phyloP scores from a whole-genome alignment of 2,888 invertebrate genomes.

The Octonoba sinensis region DNA sequence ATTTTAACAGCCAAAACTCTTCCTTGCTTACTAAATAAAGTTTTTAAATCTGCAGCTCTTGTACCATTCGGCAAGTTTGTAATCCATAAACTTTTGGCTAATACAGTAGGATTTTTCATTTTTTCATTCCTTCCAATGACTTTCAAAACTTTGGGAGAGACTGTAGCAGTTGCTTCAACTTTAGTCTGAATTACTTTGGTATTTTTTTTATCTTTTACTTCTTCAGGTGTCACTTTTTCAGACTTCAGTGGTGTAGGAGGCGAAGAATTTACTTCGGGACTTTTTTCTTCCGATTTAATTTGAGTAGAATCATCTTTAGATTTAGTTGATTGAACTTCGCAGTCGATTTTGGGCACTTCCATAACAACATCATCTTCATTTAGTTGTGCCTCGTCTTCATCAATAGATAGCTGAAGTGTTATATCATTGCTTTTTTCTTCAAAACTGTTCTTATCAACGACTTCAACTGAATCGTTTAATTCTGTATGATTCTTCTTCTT shows the following conservation, averaged over 20 bases:
- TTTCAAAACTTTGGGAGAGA: constrained; percentile 35
- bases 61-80: constrained; percentile 92
- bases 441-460: not conserved
- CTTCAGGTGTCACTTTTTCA: not conserved
- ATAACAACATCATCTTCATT: constrained; percentile 51
- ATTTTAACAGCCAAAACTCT: constrained; percentile 88
- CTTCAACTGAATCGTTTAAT: constrained; percentile 11
- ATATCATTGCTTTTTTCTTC: constrained; percentile 24
- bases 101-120: constrained; percentile 12
- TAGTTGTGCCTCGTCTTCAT: constrained; percentile 52
- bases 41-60: constrained; percentile 94
- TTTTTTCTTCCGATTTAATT: constrained; percentile 9
- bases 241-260: not conserved
- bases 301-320: not conserved
- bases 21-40: constrained; percentile 85
- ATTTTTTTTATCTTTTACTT: constrained; percentile 2
- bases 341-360: not conserved
- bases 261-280: not conserved
- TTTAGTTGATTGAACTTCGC: not conserved
- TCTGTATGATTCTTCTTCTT: constrained; percentile 10
- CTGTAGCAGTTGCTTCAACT: constrained; percentile 5
- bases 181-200: not conserved
- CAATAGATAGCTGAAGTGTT: constrained; percentile 54
- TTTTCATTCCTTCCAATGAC: constrained; percentile 43
- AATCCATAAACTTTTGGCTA: constrained; percentile 87